These are phyloP conservation scores for Ophion slaviceki DNA, from an alignment of 2,888 invertebrate genomes.

Conservation along the genomic window DNA sequence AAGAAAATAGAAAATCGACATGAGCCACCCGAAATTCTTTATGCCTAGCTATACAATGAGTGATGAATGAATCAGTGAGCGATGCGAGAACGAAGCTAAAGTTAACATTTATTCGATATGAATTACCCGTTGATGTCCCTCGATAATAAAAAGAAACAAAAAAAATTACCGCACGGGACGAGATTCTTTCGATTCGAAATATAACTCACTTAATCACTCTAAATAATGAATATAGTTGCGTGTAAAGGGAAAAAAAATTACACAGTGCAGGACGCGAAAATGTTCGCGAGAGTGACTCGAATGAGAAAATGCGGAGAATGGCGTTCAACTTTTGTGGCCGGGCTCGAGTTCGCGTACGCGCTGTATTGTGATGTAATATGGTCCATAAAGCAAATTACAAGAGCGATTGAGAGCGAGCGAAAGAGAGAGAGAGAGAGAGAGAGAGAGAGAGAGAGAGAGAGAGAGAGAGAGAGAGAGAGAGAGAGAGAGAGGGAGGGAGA, in stretches of 20 bases:
- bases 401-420: constrained; percentile 8
- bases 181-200: constrained; percentile 45
- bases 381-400: constrained; percentile 3
- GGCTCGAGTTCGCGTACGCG: constrained; percentile 17
- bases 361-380: constrained; percentile 41
- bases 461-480: constrained; percentile 37
- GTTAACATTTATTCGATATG: constrained; percentile 54
- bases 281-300: constrained; percentile 9
- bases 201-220: constrained; percentile 40
- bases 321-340: constrained; percentile 33
- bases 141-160: constrained; percentile 34
- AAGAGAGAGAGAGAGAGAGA: constrained; percentile 19
- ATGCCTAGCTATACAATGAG: constrained; percentile 33
- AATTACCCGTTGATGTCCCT: constrained; percentile 36
- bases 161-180: constrained; percentile 14
- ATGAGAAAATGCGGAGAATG: constrained; percentile 2
- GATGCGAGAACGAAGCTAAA: constrained; percentile 43
- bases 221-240: constrained; percentile 54
- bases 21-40: constrained; percentile 16
- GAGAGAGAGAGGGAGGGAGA: constrained; percentile 53
- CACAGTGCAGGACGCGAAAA: neutral
- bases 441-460: constrained; percentile 52
- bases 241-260: constrained; percentile 34
- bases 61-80: constrained; percentile 21
- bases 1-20: constrained; percentile 10